Evolutionary conservation across 2,113 vertebrate species (phyloP).

Genomic region (Embiotoca jacksoni): DNA sequence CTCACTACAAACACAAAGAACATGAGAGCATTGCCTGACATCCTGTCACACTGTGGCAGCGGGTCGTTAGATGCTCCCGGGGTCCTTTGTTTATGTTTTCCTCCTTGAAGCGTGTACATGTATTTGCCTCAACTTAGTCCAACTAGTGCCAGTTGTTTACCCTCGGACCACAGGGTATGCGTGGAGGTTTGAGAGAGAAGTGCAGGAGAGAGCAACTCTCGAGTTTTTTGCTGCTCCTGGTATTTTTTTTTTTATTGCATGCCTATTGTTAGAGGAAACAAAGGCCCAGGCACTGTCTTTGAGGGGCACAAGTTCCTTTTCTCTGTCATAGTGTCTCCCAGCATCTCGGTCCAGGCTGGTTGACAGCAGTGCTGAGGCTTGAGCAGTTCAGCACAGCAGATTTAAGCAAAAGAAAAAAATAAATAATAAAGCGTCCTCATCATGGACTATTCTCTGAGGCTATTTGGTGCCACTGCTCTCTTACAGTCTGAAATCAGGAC

Average conservation of each 20-base stretch:
- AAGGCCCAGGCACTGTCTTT: slow-evolving; percentile 56
- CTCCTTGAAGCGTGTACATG: slow-evolving; percentile 20
- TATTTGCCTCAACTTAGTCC: slow-evolving; percentile 48
- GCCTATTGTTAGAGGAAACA: slow-evolving; percentile 68
- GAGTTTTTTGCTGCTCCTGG: slow-evolving; percentile 24
- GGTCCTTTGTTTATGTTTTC: slow-evolving; percentile 47
- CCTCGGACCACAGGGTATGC: slow-evolving; percentile 13
- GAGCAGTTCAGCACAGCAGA: slow-evolving; percentile 50
- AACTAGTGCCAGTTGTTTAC: slow-evolving; percentile 32
- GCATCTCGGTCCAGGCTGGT: slow-evolving; percentile 30
- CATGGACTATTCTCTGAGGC: slow-evolving; percentile 69
- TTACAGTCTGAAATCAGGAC: slow-evolving; percentile 64
- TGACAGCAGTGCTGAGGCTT: slow-evolving; percentile 30
- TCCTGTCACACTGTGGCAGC: slow-evolving; percentile 53
- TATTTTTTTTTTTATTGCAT: slow-evolving; percentile 23
- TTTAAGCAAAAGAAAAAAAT: slow-evolving; percentile 22
- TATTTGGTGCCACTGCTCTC: slow-evolving; percentile 35
- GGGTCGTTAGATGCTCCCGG: slow-evolving; percentile 48
- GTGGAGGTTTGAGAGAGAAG: slow-evolving; percentile 18
- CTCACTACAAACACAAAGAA: slow-evolving; percentile 28
- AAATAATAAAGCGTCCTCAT: slow-evolving; percentile 61
- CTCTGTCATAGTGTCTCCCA: slow-evolving; percentile 37
- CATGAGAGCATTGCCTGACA: slow-evolving; percentile 42
- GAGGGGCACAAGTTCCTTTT: slow-evolving; percentile 60
- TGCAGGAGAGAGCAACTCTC: slow-evolving; percentile 26